Base-by-base conservation (phyloP, 2,113 vertebrate genomes). In the Varanus komodoensis region DNA sequence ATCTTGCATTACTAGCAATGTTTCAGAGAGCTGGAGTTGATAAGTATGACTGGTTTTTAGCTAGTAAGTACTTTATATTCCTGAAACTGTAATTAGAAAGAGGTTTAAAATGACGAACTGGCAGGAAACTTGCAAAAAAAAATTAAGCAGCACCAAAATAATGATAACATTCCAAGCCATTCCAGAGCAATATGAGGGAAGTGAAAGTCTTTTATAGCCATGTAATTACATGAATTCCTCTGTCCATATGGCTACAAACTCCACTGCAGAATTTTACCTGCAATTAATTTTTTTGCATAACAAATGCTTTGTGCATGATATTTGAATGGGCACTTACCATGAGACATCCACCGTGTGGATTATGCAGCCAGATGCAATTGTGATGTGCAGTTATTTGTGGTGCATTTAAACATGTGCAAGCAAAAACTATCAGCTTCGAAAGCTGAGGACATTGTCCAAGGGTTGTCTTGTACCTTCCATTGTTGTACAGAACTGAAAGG, bases 51-150 rank as follows among this genome's bases (percentile, higher is more conserved):
- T 54, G 11, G n/a, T n/a, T 34, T 75, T 64, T 54, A 82, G 34
- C 44, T 32, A 83, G 27, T 74, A 25, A 73, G 32, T 84, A 61
- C 69, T 83, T 83, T 83, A 75, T 48, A 83, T 75, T 83, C 64
- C 68, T 88, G 78, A 82, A 71, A 57, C 52, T 54, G n/a, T 88
- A 82, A 78, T 88, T 88, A 88, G 79, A 71, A 85, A 32, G 25
- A 19, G 29, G 14, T 94, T 94, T 89, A 89, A 93, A 96, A 94
- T 57, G 88, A 84, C 67, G 69, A 93, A 89, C 90, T 92, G 89
- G 90, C 80, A 93, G 93, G 95, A 88, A 90, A 1, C 94, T 84
- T 89, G 94, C n/a, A 89, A 95, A 93, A 83, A 78, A 92, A 52
- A 94, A 89, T 87, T 52, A 67, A 88, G 82, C 86, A 92, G 71